A percentile compares a stretch with the other conserved stretches of the same genome.
Conservation (phyloP, 2,888 invertebrate species). For the Euzophera pinguis region DNA sequence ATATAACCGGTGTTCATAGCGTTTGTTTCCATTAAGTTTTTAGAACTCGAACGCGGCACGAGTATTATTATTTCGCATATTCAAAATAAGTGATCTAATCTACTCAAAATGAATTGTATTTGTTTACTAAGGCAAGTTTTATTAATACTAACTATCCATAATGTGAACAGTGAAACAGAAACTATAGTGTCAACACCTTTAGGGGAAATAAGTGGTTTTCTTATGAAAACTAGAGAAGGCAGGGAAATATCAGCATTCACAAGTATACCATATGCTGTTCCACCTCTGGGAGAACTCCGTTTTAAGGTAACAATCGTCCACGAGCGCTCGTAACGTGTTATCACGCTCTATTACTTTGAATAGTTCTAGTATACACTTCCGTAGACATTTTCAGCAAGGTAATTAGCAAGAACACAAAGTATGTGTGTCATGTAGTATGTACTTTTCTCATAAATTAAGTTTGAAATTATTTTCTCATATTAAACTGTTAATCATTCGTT, state of each 20-base stretch:
- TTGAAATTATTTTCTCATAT: too few relatives aligned
- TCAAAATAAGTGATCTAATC: constrained; percentile 15
- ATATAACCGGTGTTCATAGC: constrained; percentile 41
- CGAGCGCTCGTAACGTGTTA: too few relatives aligned
- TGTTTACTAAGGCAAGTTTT: not conserved
- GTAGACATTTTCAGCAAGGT: too few relatives aligned
- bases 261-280: constrained; percentile 82
- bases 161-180: constrained; percentile 32
- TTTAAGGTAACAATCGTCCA: constrained; percentile 74
- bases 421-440: too few relatives aligned
- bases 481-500: too few relatives aligned
- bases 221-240: constrained; percentile 76
- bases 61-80: constrained; percentile 26
- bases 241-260: constrained; percentile 81
- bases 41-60: constrained; percentile 37
- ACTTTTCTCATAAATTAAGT: too few relatives aligned
- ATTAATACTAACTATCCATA: constrained; percentile 21
- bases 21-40: constrained; percentile 44
- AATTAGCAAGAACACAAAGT: too few relatives aligned
- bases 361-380: too few relatives aligned
- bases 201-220: constrained; percentile 78
- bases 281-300: constrained; percentile 81
- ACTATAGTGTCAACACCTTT: constrained; percentile 56
- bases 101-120: constrained; percentile 7
- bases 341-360: not conserved